Evolutionary conservation across 1,140 invertebrate genomes (phyloP).

Genomic region (Stegodyphus dumicola): DNA sequence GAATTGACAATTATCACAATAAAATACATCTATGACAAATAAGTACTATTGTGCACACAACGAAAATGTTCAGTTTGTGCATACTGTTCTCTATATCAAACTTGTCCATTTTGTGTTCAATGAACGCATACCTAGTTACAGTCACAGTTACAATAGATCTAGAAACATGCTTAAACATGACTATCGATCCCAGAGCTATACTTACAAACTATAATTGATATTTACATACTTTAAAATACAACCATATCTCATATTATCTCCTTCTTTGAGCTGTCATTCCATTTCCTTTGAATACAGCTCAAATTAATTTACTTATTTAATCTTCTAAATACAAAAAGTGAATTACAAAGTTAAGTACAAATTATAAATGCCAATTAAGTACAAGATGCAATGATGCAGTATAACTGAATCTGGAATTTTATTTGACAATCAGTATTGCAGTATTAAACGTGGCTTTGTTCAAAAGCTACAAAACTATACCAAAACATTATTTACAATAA

Average conservation of each 20-base stretch:
- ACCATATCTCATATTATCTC: too few relatives aligned
- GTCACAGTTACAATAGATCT: constrained; percentile 1
- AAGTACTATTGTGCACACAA: constrained; percentile 40
- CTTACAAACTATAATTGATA: constrained; percentile 31
- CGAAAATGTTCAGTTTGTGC: constrained; percentile 24
- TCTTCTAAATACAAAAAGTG: neutral
- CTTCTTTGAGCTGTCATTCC: too few relatives aligned
- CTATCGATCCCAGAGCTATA: constrained; percentile 23
- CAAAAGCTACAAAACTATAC: constrained; percentile 35
- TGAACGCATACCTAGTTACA: neutral
- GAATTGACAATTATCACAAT: too few relatives aligned
- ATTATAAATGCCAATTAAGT: neutral
- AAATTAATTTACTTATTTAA: too few relatives aligned
- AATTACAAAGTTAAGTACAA: neutral
- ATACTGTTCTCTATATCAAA: neutral
- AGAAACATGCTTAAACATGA: constrained; percentile 29
- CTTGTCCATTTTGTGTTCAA: neutral
- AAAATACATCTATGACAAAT: constrained; percentile 20
- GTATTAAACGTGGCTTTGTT: neutral
- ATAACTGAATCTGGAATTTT: neutral
- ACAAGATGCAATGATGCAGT: neutral
- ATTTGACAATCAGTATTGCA: too few relatives aligned
- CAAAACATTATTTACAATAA: constrained; percentile 55
- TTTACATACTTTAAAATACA: neutral
- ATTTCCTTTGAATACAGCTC: too few relatives aligned